Base-by-base conservation (phyloP, 2,113 vertebrate genomes). In the Solea senegalensis region DNA sequence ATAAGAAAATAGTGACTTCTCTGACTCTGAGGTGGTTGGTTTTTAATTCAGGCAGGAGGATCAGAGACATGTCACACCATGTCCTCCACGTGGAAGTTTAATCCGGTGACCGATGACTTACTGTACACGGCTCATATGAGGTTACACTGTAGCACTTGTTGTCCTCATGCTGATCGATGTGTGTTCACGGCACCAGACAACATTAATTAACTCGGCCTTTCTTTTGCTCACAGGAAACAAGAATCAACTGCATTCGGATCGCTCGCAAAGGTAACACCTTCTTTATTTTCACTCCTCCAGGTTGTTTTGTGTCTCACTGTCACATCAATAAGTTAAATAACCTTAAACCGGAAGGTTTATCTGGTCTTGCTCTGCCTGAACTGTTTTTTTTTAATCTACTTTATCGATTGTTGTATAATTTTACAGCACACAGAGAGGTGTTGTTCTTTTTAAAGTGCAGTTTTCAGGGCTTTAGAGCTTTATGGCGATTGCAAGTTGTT, bases 211-310 rank as follows among this genome's bases (percentile, higher is more conserved):
- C 39, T 58, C 6, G 9, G 46, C 1, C 60, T 57, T 56, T 81
- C 13, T 72, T 65, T 53, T 9, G 4, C 65, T 69, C 34, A 0
- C 82, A 99, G 97, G 97, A 98, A 87, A 97, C 95, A 0, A 93
- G 96, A 21, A 94, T 97, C 77, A 99, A 97, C 88, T 99, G 97
- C 28, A 90, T 98, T 62, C 95, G 95, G 69, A 96, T 99, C 0
- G 97, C 97, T 69, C 94, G 96, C 72, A 99, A 99, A 96, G 97
- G 97, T 99, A 94, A 95, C 7, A 10, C 16, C 8, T 15, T 56
- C 15, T 58, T 28, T 8, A 2, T n/a, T 89, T 55, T 21, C 9
- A 9, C 51, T 58, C 44, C 44, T 11, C 58, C 65, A 45, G 69
- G n/a, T 21, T 69, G 21, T 8, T 65, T 1, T 5, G 10, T 9